Conservation (phyloP, 2,888 invertebrate species). For the Habrosyne pyritoides region DNA sequence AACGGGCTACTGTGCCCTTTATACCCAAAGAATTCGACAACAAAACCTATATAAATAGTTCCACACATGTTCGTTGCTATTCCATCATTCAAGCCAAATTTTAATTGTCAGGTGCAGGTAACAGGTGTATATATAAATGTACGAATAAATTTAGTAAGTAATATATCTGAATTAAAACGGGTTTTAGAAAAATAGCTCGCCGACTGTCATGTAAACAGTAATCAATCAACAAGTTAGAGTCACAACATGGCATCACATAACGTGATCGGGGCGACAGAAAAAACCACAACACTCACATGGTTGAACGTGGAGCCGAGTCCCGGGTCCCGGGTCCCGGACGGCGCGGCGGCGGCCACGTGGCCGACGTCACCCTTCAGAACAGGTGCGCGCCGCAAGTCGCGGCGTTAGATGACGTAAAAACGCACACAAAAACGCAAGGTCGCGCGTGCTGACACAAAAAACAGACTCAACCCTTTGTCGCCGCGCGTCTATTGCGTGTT, state of each 20-base stretch:
- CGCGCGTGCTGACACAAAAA: conserved; percentile 54
- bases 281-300: not conserved
- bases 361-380: conserved; percentile 11
- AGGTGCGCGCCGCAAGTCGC: conserved; percentile 31
- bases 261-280: not conserved
- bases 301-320: not conserved
- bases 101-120: no score
- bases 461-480: conserved; percentile 55
- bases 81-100: no score
- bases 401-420: conserved; percentile 39
- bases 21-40: no score
- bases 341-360: conserved; percentile 11
- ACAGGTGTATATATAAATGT: no score
- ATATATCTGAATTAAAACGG: no score
- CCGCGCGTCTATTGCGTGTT: conserved; percentile 46
- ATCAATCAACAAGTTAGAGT: not conserved
- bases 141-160: no score
- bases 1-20: no score
- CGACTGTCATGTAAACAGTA: not conserved
- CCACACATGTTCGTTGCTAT: no score
- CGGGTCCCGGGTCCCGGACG: no score
- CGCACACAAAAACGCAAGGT: conserved; percentile 45
- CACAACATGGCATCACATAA: not conserved
- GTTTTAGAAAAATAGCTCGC: no score
- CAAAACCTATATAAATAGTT: no score